Evolutionary conservation across 2,113 vertebrate genomes (phyloP), one percentile per base, ranked within the genome.

Genomic region (Emydocephalus ijimae): DNA sequence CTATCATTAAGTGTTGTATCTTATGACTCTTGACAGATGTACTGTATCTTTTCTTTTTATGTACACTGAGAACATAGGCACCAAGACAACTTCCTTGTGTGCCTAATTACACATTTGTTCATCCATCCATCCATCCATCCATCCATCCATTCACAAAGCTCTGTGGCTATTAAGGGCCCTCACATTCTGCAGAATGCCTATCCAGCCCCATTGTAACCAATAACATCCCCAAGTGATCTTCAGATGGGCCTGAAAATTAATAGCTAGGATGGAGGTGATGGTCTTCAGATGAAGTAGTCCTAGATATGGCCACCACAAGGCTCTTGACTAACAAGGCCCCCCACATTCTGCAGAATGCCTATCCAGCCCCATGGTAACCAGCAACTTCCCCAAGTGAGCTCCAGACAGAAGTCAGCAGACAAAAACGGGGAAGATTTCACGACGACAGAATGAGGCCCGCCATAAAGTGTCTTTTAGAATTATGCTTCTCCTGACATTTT

Each of bases 381-480:
- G 24, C 1, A 81, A 12, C 29, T 1, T 23, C 34, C 9, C 57
- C 45, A 26, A 88, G 29, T 34, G 86, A 69, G 11, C 48, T 52
- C 15, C 45, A 24, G 48, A 48, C 29, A 39, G 45, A 88, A 26
- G 86, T 50, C 52, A 85, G 54, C 10, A 57, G 54, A 85, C 18
- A 85, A n/a, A 50, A 89, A 59, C 14, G 6, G 15, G 4, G 12
- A n/a, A 89, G 55, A 24, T 50, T 50, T 56, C 1, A 18, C 24
- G 43, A 52, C 12, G 6, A 1, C 7, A 59, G 8, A 69, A 90
- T 45, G 43, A 0, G 5, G 57, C 5, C 45, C 3, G 1, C 14
- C 26, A 55, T 88, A 91, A 89, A 92, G 11, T 81, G 85, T 1
- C 26, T 92, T 89, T 88, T 86, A 59, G 89, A 14, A 95, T 95